Conservation (phyloP, 2,113 vertebrate species). For the Thalassoma bifasciatum region DNA sequence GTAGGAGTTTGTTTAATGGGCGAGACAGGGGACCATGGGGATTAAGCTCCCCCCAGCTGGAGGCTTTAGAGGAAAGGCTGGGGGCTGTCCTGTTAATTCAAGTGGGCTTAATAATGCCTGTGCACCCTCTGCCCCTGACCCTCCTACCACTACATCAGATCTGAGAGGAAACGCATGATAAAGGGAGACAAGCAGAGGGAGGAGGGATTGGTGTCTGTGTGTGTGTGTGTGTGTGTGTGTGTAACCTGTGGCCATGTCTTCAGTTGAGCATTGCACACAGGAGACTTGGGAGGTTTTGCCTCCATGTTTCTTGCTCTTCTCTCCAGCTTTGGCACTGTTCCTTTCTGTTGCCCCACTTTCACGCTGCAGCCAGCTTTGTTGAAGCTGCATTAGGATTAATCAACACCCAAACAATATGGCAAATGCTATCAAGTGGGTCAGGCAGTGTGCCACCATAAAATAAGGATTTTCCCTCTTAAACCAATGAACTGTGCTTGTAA, state of each 20-base stretch:
- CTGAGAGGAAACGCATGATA: slow-evolving; percentile 76
- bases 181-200: slow-evolving; percentile 73
- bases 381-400: slow-evolving; percentile 75
- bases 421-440: slow-evolving; percentile 75
- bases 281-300: slow-evolving; percentile 57
- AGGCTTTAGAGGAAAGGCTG: slow-evolving; percentile 80
- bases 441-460: slow-evolving; percentile 63
- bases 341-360: slow-evolving; percentile 65
- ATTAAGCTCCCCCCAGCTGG: slow-evolving; percentile 81
- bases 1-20: slow-evolving; percentile 82
- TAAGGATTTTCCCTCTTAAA: slow-evolving; percentile 55
- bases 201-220: slow-evolving; percentile 18
- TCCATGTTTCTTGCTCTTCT: slow-evolving; percentile 53
- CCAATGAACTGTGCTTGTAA: slow-evolving; percentile 55
- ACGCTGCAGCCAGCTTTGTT: slow-evolving; percentile 69
- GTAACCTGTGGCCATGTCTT: slow-evolving; percentile 74
- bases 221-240: slow-evolving; percentile 42
- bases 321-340: slow-evolving; percentile 49
- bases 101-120: slow-evolving; percentile 83
- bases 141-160: slow-evolving; percentile 79
- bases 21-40: slow-evolving; percentile 80
- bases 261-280: slow-evolving; percentile 51
- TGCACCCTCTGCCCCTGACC: slow-evolving; percentile 76
- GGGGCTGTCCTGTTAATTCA: slow-evolving; percentile 83
- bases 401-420: slow-evolving; percentile 78